Evolutionary conservation across 2,113 vertebrate species (phyloP).

Genomic region (Pollachius pollachius): DNA sequence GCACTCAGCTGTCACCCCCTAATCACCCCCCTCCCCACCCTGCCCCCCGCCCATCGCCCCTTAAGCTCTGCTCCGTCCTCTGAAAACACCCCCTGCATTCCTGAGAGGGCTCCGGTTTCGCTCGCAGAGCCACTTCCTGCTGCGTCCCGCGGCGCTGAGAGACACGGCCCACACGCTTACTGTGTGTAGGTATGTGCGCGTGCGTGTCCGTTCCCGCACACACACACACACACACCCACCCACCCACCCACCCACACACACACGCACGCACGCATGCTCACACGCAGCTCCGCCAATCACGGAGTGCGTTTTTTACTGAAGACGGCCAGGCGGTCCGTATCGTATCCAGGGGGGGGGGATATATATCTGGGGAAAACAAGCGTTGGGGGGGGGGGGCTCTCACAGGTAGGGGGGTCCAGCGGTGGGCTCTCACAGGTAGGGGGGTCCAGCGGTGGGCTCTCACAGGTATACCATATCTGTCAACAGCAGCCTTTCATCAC

Average conservation of each 20-base stretch:
- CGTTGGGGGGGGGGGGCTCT: conserved; percentile 11
- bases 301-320: too few species aligned
- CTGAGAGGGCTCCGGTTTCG: conserved; percentile 72
- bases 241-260: too few species aligned
- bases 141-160: conserved; percentile 57
- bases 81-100: conserved; percentile 68
- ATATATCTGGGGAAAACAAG: too few species aligned
- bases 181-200: conserved; percentile 29
- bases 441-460: conserved; percentile 64
- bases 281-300: too few species aligned
- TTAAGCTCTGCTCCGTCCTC: conserved; percentile 60
- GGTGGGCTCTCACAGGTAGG: conserved; percentile 70
- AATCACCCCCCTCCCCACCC: conserved; percentile 72
- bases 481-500: conserved; percentile 66
- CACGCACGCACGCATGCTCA: too few species aligned
- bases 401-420: conserved; percentile 39
- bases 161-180: conserved; percentile 56
- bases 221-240: not conserved
- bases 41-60: conserved; percentile 47
- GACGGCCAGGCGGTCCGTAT: too few species aligned
- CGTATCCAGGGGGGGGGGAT: too few species aligned
- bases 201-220: conserved; percentile 34
- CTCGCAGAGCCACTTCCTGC: conserved; percentile 69
- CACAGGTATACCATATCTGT: conserved; percentile 76
- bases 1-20: conserved; percentile 83